These are phyloP conservation scores for Morone chrysops DNA, from an alignment of 2,113 vertebrate species.

Conservation along the genomic window DNA sequence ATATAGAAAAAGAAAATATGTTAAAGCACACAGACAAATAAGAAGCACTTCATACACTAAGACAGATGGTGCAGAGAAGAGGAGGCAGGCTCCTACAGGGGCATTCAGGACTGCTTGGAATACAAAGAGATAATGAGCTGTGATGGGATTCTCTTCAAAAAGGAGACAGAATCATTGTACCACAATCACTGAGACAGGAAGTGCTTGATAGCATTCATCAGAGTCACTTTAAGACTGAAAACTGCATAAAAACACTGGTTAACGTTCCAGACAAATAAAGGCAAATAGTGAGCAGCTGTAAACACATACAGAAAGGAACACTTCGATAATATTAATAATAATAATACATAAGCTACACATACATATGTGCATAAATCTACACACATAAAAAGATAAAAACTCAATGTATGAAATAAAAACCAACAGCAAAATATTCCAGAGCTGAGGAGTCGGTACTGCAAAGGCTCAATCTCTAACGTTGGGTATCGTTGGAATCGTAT, in stretches of 20 bases:
- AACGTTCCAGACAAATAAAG: background rate
- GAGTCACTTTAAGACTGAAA: background rate
- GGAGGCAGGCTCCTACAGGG: background rate
- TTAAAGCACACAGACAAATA: background rate
- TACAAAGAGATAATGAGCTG: conserved; percentile 24
- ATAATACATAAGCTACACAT: no score
- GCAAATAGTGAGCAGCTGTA: background rate
- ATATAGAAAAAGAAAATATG: background rate
- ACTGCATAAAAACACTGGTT: background rate
- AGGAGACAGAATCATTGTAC: background rate
- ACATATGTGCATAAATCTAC: no score
- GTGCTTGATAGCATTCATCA: background rate
- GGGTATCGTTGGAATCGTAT: no score
- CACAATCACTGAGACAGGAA: background rate
- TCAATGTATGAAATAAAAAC: no score
- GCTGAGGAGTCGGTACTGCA: no score
- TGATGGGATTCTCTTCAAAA: conserved; percentile 27
- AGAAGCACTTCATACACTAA: background rate
- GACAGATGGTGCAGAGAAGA: background rate
- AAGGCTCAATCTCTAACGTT: no score
- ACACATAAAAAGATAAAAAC: no score
- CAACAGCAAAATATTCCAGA: no score
- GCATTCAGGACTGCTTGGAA: background rate
- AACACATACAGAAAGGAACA: background rate
- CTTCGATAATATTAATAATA: no score